Percentiles rank a stretch among this genome's conserved stretches.
phyloP scores from a whole-genome alignment of 2,113 vertebrate genomes.

The Salminus brasiliensis region DNA sequence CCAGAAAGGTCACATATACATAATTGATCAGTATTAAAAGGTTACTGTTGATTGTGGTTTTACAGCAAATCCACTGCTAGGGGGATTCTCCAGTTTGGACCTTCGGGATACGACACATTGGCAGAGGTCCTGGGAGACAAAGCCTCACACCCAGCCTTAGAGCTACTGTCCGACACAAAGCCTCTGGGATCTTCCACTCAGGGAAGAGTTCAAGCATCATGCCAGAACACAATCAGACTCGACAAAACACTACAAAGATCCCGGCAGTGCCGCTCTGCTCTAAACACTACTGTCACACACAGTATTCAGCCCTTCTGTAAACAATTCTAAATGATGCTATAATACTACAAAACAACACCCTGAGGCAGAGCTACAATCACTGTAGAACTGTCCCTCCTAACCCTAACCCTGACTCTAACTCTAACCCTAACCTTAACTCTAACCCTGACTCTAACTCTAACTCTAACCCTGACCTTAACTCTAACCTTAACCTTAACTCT shows the following conservation, averaged over 20 bases:
- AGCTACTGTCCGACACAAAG: neutral
- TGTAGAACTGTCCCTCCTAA: too few species aligned
- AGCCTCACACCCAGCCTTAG: neutral
- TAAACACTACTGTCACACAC: neutral
- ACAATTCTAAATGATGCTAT: neutral
- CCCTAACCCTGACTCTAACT: too few species aligned
- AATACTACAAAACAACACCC: too few species aligned
- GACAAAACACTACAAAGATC: neutral
- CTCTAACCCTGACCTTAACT: too few species aligned
- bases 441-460: too few species aligned
- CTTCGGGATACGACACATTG: conserved; percentile 16
- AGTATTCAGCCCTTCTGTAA: neutral
- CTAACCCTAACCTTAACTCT: too few species aligned
- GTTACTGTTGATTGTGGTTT: conserved; percentile 49
- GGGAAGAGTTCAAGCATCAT: neutral
- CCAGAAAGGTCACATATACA: conserved; percentile 48
- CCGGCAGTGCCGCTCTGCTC: neutral
- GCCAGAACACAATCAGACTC: conserved; percentile 8
- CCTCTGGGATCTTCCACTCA: neutral
- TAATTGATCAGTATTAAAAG: conserved; percentile 59
- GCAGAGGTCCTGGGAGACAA: conserved; percentile 1
- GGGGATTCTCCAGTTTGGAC: neutral
- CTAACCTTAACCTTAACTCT: too few species aligned
- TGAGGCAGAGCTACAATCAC: too few species aligned
- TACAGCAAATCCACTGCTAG: conserved; percentile 30